Conservation (phyloP, 2,888 invertebrate genomes). For the Drosophila greeni region DNA sequence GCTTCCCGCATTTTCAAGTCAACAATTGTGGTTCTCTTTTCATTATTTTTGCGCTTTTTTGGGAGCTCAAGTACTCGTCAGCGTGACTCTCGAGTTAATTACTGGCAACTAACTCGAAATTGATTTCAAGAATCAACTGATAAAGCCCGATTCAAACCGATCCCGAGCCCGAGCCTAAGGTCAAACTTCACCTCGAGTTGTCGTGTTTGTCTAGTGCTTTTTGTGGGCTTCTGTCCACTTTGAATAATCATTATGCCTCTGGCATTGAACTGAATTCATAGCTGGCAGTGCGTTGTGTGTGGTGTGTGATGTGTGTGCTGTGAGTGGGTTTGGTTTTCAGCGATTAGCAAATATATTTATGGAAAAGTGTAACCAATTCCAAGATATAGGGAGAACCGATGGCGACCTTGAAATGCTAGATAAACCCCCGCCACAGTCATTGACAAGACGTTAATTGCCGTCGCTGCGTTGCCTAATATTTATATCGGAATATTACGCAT, state of each 20-base stretch:
- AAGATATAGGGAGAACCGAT: conserved; percentile 14
- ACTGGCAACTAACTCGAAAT: conserved; percentile 35
- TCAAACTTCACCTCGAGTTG: conserved; percentile 43
- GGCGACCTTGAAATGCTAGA: conserved; percentile 39
- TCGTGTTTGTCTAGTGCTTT: conserved; percentile 31
- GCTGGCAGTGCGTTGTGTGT: conserved; percentile 10
- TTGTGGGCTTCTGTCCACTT: conserved; percentile 33
- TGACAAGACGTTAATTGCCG: conserved; percentile 44
- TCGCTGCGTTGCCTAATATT: conserved; percentile 28
- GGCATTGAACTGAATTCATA: conserved; percentile 70
- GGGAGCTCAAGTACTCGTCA: conserved; percentile 32
- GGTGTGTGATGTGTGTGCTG: conserved; percentile 3
- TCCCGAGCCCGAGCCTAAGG: conserved; percentile 31
- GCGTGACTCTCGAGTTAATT: conserved; percentile 54
- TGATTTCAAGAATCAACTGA: conserved; percentile 51
- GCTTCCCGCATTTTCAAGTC: conserved; percentile 55
- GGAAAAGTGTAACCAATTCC: conserved; percentile 19
- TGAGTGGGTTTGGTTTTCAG: conserved; percentile 17
- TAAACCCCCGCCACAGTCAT: conserved; percentile 19
- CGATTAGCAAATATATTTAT: conserved; percentile 34
- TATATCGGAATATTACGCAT: conserved; percentile 54
- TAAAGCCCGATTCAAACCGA: conserved; percentile 26
- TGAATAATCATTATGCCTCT: conserved; percentile 58
- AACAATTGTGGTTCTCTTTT: conserved; percentile 13
- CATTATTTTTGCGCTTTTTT: conserved; percentile 2